phyloP scores from a whole-genome alignment of 2,888 invertebrate genomes.

The Drosophila limbata region DNA sequence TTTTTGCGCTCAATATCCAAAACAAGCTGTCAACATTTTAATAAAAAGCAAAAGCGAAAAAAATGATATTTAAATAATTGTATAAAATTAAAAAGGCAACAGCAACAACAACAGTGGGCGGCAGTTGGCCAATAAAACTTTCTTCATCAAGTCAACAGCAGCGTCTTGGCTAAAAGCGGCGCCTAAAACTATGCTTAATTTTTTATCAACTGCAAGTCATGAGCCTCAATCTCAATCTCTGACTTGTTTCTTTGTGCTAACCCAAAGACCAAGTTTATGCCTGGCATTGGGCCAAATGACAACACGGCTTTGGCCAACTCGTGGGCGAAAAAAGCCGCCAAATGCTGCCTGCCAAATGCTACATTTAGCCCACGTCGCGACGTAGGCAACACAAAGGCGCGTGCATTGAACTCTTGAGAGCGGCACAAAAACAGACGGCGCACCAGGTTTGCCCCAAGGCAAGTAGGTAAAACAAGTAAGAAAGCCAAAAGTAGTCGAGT shows the following conservation, averaged over 20 bases:
- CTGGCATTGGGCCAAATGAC: conserved; percentile 68
- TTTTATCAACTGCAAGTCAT: conserved; percentile 56
- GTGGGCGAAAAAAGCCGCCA: conserved; percentile 17
- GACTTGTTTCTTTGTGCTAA: conserved; percentile 38
- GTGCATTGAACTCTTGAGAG: conserved; percentile 71
- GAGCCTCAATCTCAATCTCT: background rate
- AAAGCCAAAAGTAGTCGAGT: background rate
- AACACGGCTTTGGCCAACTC: conserved; percentile 24
- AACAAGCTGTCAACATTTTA: conserved; percentile 75
- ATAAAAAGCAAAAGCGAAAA: conserved; percentile 42
- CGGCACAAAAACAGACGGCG: conserved; percentile 27
- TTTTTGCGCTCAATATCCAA: conserved; percentile 9
- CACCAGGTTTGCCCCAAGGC: conserved; percentile 28
- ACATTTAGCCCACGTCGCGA: conserved; percentile 62
- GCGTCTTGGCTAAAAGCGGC: conserved; percentile 45
- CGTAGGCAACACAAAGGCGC: conserved; percentile 64
- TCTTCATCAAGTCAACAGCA: conserved; percentile 77
- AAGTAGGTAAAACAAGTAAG: conserved; percentile 9
- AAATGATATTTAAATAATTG: conserved; percentile 60
- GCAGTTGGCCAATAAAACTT: conserved; percentile 72
- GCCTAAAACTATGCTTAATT: conserved; percentile 75
- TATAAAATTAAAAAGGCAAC: conserved; percentile 68
- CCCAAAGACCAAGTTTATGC: conserved; percentile 80
- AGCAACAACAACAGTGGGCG: conserved; percentile 21
- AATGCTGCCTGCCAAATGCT: conserved; percentile 57